Conservation (phyloP, 2,888 invertebrate genomes). For the Orthosia incerta region DNA sequence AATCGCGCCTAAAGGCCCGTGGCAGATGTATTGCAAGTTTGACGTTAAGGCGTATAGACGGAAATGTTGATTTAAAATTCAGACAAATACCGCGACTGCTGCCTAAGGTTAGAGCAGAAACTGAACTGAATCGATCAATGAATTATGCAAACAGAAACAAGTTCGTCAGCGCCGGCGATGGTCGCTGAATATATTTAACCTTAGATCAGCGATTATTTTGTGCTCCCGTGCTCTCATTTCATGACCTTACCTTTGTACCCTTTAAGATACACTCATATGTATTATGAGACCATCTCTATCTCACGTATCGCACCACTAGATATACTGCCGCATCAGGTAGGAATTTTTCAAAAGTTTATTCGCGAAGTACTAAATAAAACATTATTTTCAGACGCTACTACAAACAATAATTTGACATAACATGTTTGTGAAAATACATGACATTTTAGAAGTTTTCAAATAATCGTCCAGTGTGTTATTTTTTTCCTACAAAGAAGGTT, state of each 20-base stretch:
- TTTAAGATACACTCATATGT: conserved; percentile 31
- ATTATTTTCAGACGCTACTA: conserved; percentile 22
- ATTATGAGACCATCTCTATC: conserved; percentile 44
- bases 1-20: too few species aligned
- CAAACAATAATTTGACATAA: conserved; percentile 62
- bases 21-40: conserved; percentile 58
- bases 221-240: conserved; percentile 71
- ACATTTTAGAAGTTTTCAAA: conserved; percentile 46
- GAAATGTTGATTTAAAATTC: conserved; percentile 77
- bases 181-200: conserved; percentile 85
- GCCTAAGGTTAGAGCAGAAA: conserved; percentile 68
- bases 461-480: conserved; percentile 32
- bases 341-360: conserved; percentile 48
- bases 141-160: conserved; percentile 84
- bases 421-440: conserved; percentile 31
- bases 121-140: conserved; percentile 81
- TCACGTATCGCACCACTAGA: conserved; percentile 24
- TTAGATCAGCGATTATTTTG: conserved; percentile 79
- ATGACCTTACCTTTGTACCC: conserved; percentile 72
- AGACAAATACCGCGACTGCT: conserved; percentile 77
- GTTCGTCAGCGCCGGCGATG: conserved; percentile 71
- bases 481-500: conserved; percentile 59
- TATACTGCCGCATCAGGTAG: conserved; percentile 14
- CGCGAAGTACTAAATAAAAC: conserved; percentile 25
- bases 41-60: conserved; percentile 71